Evolutionary conservation across 2,888 invertebrate species (phyloP).

Genomic region (Celastrina argiolus): DNA sequence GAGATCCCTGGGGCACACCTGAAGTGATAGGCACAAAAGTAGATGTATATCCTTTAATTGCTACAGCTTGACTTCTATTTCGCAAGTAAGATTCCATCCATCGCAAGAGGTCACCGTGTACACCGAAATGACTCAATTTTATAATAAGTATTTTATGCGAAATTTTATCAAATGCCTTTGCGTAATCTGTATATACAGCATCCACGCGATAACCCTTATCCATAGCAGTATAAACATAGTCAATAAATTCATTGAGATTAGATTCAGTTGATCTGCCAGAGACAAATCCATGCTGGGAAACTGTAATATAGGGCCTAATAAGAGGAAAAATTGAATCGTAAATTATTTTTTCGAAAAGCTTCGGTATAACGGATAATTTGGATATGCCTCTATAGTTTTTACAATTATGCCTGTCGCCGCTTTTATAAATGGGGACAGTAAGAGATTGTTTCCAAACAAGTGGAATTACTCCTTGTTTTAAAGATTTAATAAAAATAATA

Average conservation of each 20-base stretch:
- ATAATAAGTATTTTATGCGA: neutral
- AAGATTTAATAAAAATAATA: too few relatives aligned
- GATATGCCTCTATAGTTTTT: too few relatives aligned
- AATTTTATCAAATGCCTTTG: constrained; percentile 3
- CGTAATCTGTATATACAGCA: neutral
- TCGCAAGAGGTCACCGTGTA: neutral
- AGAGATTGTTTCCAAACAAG: too few relatives aligned
- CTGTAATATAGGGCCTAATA: too few relatives aligned
- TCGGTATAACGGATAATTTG: too few relatives aligned
- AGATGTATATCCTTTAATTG: neutral
- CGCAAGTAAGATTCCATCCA: neutral
- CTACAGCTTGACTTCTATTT: constrained; percentile 11
- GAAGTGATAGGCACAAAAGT: constrained; percentile 12
- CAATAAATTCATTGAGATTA: neutral
- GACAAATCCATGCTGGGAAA: too few relatives aligned
- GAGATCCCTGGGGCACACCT: constrained; percentile 14
- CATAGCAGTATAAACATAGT: neutral
- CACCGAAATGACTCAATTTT: neutral
- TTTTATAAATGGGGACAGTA: too few relatives aligned
- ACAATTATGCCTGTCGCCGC: too few relatives aligned
- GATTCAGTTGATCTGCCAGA: too few relatives aligned
- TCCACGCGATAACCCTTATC: neutral
- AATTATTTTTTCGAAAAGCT: too few relatives aligned
- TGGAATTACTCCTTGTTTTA: too few relatives aligned
- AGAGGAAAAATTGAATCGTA: too few relatives aligned